Evolutionary conservation across 2,113 vertebrate species (phyloP).

Genomic region (Toxotes jaculatrix): DNA sequence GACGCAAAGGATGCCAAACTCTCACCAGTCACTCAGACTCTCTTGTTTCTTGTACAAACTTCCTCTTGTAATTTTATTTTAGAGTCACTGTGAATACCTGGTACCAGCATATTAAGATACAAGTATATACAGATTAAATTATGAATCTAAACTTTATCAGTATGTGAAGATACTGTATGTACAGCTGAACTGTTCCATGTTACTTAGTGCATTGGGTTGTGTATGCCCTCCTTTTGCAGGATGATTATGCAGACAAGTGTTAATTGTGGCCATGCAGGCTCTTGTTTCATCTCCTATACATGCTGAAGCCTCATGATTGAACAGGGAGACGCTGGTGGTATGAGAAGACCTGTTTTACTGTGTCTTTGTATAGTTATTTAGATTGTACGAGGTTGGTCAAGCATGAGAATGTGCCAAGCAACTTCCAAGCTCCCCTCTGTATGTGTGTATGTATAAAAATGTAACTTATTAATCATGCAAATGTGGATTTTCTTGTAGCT

Average conservation of each 20-base stretch:
- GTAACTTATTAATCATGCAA: conserved; percentile 85
- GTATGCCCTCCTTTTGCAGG: conserved; percentile 66
- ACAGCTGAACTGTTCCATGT: conserved; percentile 78
- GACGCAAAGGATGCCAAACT: conserved; percentile 68
- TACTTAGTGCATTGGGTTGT: conserved; percentile 70
- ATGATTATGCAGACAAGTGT: conserved; percentile 62
- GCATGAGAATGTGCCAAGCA: conserved; percentile 78
- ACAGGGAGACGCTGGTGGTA: conserved; percentile 62
- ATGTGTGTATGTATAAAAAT: conserved; percentile 79
- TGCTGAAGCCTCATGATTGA: conserved; percentile 68
- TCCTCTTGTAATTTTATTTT: conserved; percentile 82
- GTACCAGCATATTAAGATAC: conserved; percentile 87
- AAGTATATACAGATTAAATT: conserved; percentile 83
- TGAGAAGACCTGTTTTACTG: conserved; percentile 73
- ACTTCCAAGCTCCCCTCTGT: conserved; percentile 75
- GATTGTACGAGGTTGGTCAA: conserved; percentile 81
- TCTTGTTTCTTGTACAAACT: conserved; percentile 79
- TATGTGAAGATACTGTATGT: conserved; percentile 81
- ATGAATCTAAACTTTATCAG: conserved; percentile 76
- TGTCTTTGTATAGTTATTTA: conserved; percentile 81
- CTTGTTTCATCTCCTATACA: conserved; percentile 64
- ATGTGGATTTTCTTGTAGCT: conserved; percentile 84
- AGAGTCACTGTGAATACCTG: conserved; percentile 88
- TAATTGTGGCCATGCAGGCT: conserved; percentile 52
- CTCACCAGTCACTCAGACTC: conserved; percentile 65